phyloP scores from a whole-genome alignment of 2,113 vertebrate species.

The Microcebus lehilahytsara region DNA sequence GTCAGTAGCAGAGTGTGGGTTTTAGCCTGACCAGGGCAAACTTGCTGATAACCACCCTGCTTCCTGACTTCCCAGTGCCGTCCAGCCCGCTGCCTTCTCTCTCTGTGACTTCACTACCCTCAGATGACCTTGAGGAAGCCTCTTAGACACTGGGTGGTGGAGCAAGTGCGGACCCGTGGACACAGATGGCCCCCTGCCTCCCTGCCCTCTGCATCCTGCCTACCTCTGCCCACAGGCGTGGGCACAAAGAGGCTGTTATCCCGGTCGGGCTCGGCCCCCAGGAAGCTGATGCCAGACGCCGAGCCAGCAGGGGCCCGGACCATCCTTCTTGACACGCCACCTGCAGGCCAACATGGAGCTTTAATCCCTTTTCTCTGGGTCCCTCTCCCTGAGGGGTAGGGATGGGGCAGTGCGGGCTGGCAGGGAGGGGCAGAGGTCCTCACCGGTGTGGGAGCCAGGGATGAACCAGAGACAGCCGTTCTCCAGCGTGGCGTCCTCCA shows the following conservation, averaged over 20 bases:
- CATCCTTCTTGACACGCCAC: constrained; percentile 90
- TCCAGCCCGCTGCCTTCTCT: background rate
- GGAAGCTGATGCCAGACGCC: constrained; percentile 85
- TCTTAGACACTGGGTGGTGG: background rate
- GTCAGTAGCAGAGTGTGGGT: background rate
- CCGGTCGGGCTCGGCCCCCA: constrained; percentile 86
- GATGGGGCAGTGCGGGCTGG: background rate
- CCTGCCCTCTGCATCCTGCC: background rate
- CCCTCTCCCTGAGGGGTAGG: background rate
- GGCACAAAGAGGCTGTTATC: constrained; percentile 86
- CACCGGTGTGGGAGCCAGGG: constrained; percentile 94
- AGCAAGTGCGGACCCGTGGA: background rate
- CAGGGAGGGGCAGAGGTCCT: constrained; percentile 59
- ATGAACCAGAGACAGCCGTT: constrained; percentile 98
- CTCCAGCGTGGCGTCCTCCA: constrained; percentile 91
- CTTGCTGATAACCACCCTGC: background rate
- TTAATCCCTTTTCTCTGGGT: background rate
- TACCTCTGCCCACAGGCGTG: constrained; percentile 91
- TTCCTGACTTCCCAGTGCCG: background rate
- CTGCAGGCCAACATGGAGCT: constrained; percentile 76
- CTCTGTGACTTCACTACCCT: no score
- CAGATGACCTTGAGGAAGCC: background rate
- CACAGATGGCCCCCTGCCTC: background rate
- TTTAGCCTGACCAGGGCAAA: background rate
- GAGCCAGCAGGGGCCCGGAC: constrained; percentile 86